Evolutionary conservation across 2,113 vertebrate species (phyloP), one percentile per base, ranked within the genome.

Genomic region (Typhlomys cinereus): DNA sequence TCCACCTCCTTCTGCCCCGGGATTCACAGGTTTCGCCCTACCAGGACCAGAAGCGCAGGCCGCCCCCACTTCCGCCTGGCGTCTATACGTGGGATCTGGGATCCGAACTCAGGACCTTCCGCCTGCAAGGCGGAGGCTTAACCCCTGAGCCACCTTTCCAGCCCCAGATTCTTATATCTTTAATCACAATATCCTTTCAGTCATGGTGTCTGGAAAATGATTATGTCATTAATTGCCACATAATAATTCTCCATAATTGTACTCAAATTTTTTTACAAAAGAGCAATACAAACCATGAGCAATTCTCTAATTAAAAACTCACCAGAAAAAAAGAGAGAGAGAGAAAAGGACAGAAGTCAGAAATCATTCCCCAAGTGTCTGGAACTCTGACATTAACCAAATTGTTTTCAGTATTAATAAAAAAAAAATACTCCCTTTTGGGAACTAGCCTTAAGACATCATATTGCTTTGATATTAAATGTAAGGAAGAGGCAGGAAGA

Each of bases 361-460:
- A 54, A 75, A 64, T 7, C 6, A 61, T 41, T 79, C 20, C 84
- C 29, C 15, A 74, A 44, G 13, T 20, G 14, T 59, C 31, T n/a
- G 14, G 3, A n/a, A n/a, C 29, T 79, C 52, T 80, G 2, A 41
- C 14, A 48, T 13, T 36, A 7, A 61, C 13, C 41, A 12, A 7
- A 75, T 36, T 75, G 0, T 57, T 87, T 94, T 78, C 88, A 92
- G 29, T 70, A 93, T 44, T 92, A 88, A 59, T 62, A 82, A 88
- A 83, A 89, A 34, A 82, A 88, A 83, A 89, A 34, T 41, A 11
- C 10, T 17, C 57, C 66, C 66, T 46, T 54, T 25, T 84, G 80
- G 29, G n/a, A 46, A 69, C 9, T 74, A 29, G 23, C 27, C 7
- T 62, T 62, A 80, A 13, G 39, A 70, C 61, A 39, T 96, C 23